These are phyloP conservation scores for Choloepus hoffmanni DNA, from an alignment of 2,113 vertebrate species.

Conservation along the genomic window DNA sequence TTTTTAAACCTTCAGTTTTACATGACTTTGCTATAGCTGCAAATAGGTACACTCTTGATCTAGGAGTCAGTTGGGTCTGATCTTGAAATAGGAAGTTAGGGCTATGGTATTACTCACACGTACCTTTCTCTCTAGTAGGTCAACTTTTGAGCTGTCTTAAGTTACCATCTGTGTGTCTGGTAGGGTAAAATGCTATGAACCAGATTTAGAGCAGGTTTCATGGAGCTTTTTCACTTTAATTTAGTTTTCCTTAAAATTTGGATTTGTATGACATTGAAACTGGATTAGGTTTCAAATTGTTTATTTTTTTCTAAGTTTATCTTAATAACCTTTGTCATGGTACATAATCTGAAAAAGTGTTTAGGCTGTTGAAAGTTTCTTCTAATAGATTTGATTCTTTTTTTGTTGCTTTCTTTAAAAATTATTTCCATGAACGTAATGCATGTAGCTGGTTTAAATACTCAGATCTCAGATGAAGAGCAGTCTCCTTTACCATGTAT, in stretches of 20 bases:
- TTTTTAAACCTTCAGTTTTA: neutral
- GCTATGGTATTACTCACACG: neutral
- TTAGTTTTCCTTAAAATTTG: slow-evolving; percentile 39
- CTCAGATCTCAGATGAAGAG: neutral
- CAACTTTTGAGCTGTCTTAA: neutral
- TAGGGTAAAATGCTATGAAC: neutral
- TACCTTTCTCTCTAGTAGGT: neutral
- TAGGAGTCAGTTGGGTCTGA: neutral
- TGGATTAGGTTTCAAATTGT: neutral
- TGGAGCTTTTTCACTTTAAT: neutral
- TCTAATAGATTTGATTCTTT: neutral
- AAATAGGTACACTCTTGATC: neutral
- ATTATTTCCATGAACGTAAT: neutral
- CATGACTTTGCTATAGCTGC: neutral
- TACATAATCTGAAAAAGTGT: neutral
- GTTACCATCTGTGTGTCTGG: neutral
- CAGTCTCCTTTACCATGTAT: neutral
- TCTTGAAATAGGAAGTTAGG: slow-evolving; percentile 26
- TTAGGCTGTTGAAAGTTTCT: neutral
- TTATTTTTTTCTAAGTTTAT: neutral
- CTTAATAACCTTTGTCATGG: neutral
- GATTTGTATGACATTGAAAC: neutral
- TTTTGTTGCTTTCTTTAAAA: neutral
- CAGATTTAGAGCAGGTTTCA: neutral
- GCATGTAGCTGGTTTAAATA: neutral